Conservation (phyloP, 2,113 vertebrate genomes). For the Phalacrocorax aristotelis region DNA sequence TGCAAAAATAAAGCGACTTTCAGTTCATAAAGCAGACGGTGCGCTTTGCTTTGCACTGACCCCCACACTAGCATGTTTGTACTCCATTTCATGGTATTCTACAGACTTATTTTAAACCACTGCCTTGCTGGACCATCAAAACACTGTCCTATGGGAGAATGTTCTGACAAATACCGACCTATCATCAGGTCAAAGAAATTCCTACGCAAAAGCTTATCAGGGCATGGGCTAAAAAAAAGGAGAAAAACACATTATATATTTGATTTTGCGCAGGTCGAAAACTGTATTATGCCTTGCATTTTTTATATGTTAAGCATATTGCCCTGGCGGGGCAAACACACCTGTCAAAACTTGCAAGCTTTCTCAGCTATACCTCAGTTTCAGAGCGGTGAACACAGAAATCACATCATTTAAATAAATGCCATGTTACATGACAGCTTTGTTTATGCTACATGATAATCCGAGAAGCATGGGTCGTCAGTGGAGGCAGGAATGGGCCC, state of each 20-base stretch:
- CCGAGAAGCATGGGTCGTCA: slow-evolving; percentile 57
- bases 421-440: slow-evolving; percentile 64
- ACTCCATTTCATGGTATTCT: not conserved
- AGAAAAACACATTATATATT: not conserved
- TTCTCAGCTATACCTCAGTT: slow-evolving; percentile 41
- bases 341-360: slow-evolving; percentile 55
- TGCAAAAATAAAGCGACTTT: not conserved
- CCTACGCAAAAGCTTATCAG: not conserved
- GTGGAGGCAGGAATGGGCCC: slow-evolving; percentile 62
- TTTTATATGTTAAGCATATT: slow-evolving; percentile 38
- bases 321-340: slow-evolving; percentile 1
- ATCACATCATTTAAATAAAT: slow-evolving; percentile 66
- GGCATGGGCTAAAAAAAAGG: not conserved
- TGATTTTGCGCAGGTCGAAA: not conserved
- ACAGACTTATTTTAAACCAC: not conserved
- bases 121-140: not conserved
- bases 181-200: not conserved
- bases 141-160: not conserved
- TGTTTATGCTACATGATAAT: slow-evolving; percentile 64
- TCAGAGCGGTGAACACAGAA: slow-evolving; percentile 52
- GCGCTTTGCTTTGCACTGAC: not conserved
- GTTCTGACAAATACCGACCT: not conserved
- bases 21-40: not conserved
- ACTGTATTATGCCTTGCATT: not conserved
- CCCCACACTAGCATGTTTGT: not conserved